Evolutionary conservation across 2,888 invertebrate genomes (phyloP), one percentile per base, ranked within the genome.

Genomic region (Cataglyphis livida): DNA sequence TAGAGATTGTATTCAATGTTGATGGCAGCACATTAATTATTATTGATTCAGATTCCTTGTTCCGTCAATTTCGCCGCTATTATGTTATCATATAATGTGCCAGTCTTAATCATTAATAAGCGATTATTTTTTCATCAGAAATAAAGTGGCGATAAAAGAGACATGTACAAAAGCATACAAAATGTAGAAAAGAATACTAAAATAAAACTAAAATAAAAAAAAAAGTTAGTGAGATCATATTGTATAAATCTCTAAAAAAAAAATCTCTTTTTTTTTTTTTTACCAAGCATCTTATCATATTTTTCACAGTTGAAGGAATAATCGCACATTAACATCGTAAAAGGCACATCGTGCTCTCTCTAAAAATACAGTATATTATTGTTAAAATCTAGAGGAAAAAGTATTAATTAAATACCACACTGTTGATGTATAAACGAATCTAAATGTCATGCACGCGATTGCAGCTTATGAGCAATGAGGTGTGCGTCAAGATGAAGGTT

Each of bases 401-500:
- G 18, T 6, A 57, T 71, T 25, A 59, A 18, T 74, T 61, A 38
- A 51, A 25, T 35, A 21, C 48, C 48, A 51, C 51, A 51, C 66
- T 51, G 64, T 35, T 5, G 51, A 28, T n/a, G 38, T 28, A n/a
- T 70, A 54, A 71, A 12, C 9, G 73, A 28, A 70, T n/a, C 25
- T 38, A 25, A 15, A 3, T 35, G 35, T 48, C 18, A 51, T 73
- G 59, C 74, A 32, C n/a, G 57, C 28, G 44, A 73, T 54, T 75
- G 18, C 38, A 38, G 21, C 18, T 70, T 28, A 70, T 73, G 78
- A 79, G 25, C 21, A 79, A 78, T 59, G 78, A 73, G 44, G 1
- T 59, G 7, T 59, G 78, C 41, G 41, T 57, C 18, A 21, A 70
- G 38, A 44, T 78, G 32, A 32, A 59, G 51, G n/a, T 44, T 18